Base-by-base conservation (phyloP, 2,113 vertebrate species). In the Romanogobio albipinnatus region DNA sequence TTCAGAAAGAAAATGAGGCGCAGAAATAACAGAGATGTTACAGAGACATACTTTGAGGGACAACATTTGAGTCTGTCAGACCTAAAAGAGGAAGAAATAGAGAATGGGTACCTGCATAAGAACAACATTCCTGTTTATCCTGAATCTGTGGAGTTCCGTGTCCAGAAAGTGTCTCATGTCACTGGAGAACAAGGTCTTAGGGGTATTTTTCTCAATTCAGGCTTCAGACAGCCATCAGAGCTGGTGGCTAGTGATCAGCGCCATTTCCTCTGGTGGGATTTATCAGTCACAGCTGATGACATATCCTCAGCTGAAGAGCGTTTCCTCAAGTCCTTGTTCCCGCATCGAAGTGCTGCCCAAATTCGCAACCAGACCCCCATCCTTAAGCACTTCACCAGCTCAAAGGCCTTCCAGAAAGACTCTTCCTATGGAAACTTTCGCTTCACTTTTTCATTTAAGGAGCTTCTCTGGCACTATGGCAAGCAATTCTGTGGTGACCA, bases 391-490 rank as follows among this genome's bases (percentile, higher is more conserved):
- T 86, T 83, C 9, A 59, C 85, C 39, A 86, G 26, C 45, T 86
- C 85, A 9, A 81, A 81, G 0, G 85, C 85, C 24, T 86, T 86
- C 75, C 53, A 79, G 29, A 51, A 29, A 1, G 3, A 83, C 43
- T 86, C 85, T 39, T 68, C 53, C 13, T 86, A 83, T 66, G 85
- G 85, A 76, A 86, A 83, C 56, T 86, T 86, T n/a, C n/a, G 81
- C 66, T 86, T 86, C 29, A 83, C 51, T 11, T 86, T 86, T 62
- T 29, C 29, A 26, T 9, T 86, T 0, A 78, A 24, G 26, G 17
- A 80, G 81, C 76, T 86, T 14, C 82, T 86, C 13, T n/a, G 2
- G 4, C 4, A 4, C n/a, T 86, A 86, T 68, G 33, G 36, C 45
- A 17, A 22, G 6, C 14, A 80, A n/a, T 75, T 24, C 76, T 79